Base-by-base conservation (phyloP, 2,888 invertebrate genomes). In the Noctua comes region DNA sequence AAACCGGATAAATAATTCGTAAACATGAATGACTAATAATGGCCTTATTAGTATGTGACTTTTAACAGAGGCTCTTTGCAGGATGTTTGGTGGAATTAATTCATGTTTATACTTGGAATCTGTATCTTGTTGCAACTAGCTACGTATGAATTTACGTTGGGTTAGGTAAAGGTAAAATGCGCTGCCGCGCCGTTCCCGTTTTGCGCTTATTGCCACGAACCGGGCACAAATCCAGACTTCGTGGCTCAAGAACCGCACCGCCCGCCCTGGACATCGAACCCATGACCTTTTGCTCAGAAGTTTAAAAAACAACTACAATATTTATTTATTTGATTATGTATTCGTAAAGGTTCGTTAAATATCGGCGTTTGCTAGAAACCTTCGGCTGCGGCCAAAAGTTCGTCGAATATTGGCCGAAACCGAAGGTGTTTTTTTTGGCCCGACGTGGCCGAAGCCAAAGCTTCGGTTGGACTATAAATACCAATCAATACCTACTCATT, bases 1-100 rank as follows among this genome's bases (percentile, higher is more conserved):
- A 77, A 77, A 77, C 66, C 66, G 54, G 77, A 66, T 66, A 10
- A 18, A 1, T 46, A 36, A 16, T 46, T 36, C 46, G 46, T 36
- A 6, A 27, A 51, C 40, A 13, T 6, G 3, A 54, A 36, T 21
- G 43, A 4, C 7, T 73, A 48, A 27, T n/a, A 59, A 1, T 6
- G 21, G 5, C n/a, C n/a, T n/a, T n/a, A 31, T 5, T 16, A 40
- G 16, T 24, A 27, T 40, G 13, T 31, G n/a, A 31, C 1, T n/a
- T 46, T n/a, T 36, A 13, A 51, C 1, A 62, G 27, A 43, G 18
- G 7, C 24, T 31, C 43, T n/a, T 16, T 11, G 11, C n/a, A n/a
- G 31, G 24, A n/a, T 51, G 36, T 36, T 70, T 46, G 2, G 18
- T 68, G 13, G 13, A n/a, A 57, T 57, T 57, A 2, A 57, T 57